Evolutionary conservation across 1,140 invertebrate genomes (phyloP).

Genomic region (Ganaspis sp.): DNA sequence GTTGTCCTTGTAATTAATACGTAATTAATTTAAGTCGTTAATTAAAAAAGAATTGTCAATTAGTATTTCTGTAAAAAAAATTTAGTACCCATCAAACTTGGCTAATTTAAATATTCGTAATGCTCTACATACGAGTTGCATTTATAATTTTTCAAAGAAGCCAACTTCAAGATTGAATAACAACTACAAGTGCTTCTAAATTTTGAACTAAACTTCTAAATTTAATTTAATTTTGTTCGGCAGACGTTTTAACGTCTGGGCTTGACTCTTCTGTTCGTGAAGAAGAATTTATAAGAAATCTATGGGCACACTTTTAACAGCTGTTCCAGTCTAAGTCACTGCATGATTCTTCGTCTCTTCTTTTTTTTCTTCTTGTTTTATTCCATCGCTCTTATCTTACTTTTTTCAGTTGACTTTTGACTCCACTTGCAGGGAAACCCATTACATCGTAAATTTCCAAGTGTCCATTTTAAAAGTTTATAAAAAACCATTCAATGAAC

Average conservation of each 20-base stretch:
- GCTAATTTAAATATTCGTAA: too few species aligned
- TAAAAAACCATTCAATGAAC: constrained; percentile 21
- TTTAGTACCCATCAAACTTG: not conserved
- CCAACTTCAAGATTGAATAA: too few species aligned
- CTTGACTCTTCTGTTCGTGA: constrained; percentile 57
- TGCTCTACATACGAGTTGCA: too few species aligned
- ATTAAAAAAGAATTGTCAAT: too few species aligned
- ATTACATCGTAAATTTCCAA: constrained; percentile 25
- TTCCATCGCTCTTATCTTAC: constrained; percentile 30
- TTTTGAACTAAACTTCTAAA: constrained; percentile 33
- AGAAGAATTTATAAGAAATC: constrained; percentile 61
- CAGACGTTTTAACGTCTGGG: constrained; percentile 66
- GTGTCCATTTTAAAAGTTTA: constrained; percentile 24
- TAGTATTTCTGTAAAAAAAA: too few species aligned
- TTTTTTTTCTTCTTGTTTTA: constrained; percentile 34
- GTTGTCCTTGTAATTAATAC: too few species aligned
- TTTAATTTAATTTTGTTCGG: constrained; percentile 62
- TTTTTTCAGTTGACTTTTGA: constrained; percentile 25
- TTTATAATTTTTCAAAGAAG: too few species aligned
- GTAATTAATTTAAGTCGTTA: too few species aligned
- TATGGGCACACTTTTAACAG: constrained; percentile 76
- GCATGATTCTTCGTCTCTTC: constrained; percentile 43
- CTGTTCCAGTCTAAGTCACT: constrained; percentile 66
- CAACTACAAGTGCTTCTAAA: too few species aligned
- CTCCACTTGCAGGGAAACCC: constrained; percentile 26